These are phyloP conservation scores for Andrena fulva DNA, from an alignment of 2,888 invertebrate species.

Conservation along the genomic window DNA sequence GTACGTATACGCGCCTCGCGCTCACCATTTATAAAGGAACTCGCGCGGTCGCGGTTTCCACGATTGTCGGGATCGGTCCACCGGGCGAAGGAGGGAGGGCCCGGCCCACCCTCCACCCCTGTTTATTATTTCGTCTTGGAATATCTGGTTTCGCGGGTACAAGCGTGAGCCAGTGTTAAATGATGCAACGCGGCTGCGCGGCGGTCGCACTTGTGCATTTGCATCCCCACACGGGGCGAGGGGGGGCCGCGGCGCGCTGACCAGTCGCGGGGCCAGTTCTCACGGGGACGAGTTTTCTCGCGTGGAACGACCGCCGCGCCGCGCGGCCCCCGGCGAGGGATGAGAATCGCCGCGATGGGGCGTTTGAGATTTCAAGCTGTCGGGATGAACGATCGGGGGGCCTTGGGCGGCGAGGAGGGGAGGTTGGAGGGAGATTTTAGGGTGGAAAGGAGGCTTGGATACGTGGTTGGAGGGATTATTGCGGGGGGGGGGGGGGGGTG, in stretches of 20 bases:
- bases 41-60: conserved; percentile 41
- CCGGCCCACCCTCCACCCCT: background rate
- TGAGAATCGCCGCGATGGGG: background rate
- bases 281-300: conserved; percentile 33
- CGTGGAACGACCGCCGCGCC: conserved; percentile 9
- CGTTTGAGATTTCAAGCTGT: background rate
- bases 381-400: background rate
- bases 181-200: conserved; percentile 47
- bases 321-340: background rate
- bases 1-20: conserved; percentile 15
- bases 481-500: no score
- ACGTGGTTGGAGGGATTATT: no score
- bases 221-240: conserved; percentile 28
- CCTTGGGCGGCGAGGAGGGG: background rate
- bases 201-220: conserved; percentile 44
- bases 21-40: conserved; percentile 47
- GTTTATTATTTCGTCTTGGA: conserved; percentile 42
- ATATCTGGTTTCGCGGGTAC: conserved; percentile 47
- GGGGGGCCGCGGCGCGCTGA: background rate
- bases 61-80: conserved; percentile 18
- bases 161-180: conserved; percentile 29
- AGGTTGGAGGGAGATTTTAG: background rate
- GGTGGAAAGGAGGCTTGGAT: no score
- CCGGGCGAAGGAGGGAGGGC: background rate
- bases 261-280: conserved; percentile 29